phyloP scores from a whole-genome alignment of 1,140 invertebrate species.

The Heliconius congener region DNA sequence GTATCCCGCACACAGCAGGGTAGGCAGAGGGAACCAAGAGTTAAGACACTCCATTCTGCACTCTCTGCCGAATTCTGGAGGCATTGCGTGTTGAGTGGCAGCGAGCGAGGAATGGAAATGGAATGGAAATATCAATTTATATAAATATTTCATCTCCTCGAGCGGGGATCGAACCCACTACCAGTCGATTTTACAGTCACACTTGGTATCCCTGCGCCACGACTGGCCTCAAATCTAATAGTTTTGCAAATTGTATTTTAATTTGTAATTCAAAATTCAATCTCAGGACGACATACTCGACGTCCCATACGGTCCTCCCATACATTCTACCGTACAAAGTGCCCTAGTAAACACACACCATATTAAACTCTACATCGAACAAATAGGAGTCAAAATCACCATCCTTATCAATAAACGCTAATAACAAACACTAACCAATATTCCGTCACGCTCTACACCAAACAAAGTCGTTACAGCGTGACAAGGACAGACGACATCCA shows the following conservation, averaged over 20 bases:
- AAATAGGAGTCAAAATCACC: constrained; percentile 38
- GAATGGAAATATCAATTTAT: too few relatives aligned
- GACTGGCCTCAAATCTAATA: not conserved
- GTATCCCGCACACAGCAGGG: too few relatives aligned
- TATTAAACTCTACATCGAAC: constrained; percentile 46
- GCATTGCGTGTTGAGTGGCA: too few relatives aligned
- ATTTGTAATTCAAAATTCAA: constrained; percentile 31
- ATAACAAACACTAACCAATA: constrained; percentile 9
- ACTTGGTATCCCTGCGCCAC: too few relatives aligned
- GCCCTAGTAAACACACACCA: constrained; percentile 23
- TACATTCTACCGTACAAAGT: constrained; percentile 45
- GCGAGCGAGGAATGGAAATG: too few relatives aligned
- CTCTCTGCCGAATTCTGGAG: too few relatives aligned
- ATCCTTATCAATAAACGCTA: not conserved
- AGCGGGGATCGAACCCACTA: too few relatives aligned
- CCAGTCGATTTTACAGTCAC: too few relatives aligned
- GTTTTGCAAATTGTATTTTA: constrained; percentile 23
- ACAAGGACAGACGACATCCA: not conserved
- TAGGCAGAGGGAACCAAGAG: too few relatives aligned
- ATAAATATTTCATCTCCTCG: too few relatives aligned
- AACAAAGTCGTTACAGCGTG: not conserved
- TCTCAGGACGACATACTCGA: constrained; percentile 38
- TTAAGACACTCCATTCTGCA: too few relatives aligned
- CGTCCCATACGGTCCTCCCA: constrained; percentile 52
- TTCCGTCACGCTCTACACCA: not conserved